These are phyloP conservation scores for Hyppa rectilinea DNA, from an alignment of 2,888 invertebrate species.

Conservation along the genomic window DNA sequence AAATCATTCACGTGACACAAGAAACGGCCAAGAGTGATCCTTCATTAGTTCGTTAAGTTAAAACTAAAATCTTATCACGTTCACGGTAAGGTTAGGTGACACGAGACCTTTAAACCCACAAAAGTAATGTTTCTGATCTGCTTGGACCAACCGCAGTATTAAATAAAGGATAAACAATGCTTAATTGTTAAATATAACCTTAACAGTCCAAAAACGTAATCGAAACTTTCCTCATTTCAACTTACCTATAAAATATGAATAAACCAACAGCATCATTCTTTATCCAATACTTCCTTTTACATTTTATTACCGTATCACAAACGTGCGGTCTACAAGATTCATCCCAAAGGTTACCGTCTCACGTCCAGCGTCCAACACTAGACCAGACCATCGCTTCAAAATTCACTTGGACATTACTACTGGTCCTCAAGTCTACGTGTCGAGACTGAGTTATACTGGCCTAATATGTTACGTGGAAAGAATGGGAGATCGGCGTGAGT, in stretches of 20 bases:
- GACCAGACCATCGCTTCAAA: constrained; percentile 27
- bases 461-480: constrained; percentile 58
- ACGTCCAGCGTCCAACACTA: constrained; percentile 17
- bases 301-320: constrained; percentile 29
- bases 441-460: constrained; percentile 23
- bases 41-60: not conserved
- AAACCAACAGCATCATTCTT: constrained; percentile 17
- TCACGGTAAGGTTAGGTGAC: too few relatives aligned
- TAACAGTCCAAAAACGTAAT: not conserved
- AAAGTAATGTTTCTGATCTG: too few relatives aligned
- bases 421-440: constrained; percentile 32
- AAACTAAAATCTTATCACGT: not conserved
- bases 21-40: not conserved
- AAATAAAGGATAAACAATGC: too few relatives aligned
- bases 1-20: constrained; percentile 15
- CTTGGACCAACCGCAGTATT: too few relatives aligned
- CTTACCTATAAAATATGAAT: not conserved
- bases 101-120: too few relatives aligned
- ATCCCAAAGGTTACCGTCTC: constrained; percentile 17
- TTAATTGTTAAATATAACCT: too few relatives aligned
- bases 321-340: constrained; percentile 17
- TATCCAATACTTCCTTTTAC: constrained; percentile 11
- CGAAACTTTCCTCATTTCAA: not conserved
- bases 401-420: constrained; percentile 54
- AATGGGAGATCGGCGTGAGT: constrained; percentile 39